A percentile compares a stretch with the other conserved stretches of the same genome.
These are phyloP conservation scores for Drosophila auraria DNA, from an alignment of 1,140 invertebrate genomes.

Conservation along the genomic window DNA sequence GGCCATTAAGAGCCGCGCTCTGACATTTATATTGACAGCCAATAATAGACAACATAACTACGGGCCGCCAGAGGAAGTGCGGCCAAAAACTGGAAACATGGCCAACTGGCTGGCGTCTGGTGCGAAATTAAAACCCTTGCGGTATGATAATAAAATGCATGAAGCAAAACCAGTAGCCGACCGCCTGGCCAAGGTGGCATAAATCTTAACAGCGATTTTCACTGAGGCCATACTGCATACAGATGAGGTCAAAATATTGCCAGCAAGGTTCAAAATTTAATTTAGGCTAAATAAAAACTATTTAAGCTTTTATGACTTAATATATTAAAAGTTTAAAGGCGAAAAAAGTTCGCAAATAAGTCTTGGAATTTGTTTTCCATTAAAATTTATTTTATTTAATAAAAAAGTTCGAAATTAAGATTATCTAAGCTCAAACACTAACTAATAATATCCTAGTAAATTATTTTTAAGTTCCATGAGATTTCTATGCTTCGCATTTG, in stretches of 20 bases:
- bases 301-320: no score
- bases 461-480: background rate
- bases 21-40: constrained; percentile 85
- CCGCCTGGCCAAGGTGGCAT: constrained; percentile 51
- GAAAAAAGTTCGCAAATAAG: background rate
- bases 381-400: background rate
- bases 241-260: background rate
- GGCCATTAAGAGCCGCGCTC: constrained; percentile 70
- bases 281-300: no score
- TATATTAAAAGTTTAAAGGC: no score
- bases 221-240: constrained; percentile 7
- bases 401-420: background rate
- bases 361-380: background rate
- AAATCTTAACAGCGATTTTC: constrained; percentile 76
- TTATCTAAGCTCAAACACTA: background rate
- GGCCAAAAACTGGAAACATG: constrained; percentile 31
- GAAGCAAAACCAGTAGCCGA: constrained; percentile 73
- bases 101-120: constrained; percentile 51
- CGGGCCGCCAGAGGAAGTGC: constrained; percentile 28
- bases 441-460: background rate
- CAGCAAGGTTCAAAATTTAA: background rate
- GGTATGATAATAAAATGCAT: constrained; percentile 54
- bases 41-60: constrained; percentile 84
- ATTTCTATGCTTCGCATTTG: background rate
- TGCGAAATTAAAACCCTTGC: constrained; percentile 74